A percentile compares a stretch with the other conserved stretches of the same genome.
Conservation (phyloP, 2,113 vertebrate genomes). For the Anguilla japonica region DNA sequence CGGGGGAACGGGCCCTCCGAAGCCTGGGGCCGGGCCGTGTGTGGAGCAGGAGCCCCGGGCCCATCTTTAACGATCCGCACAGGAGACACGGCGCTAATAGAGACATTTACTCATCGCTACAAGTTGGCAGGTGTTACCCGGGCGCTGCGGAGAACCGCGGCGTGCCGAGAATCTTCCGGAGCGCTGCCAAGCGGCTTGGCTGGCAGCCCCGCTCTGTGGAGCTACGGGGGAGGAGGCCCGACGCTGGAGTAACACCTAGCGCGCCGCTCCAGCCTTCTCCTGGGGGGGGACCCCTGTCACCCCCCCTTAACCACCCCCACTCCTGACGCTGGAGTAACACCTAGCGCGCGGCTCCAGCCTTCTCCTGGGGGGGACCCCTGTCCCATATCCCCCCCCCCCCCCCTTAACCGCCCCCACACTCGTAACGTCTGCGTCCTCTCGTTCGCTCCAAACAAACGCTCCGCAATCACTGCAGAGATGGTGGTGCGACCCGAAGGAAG, state of each 20-base stretch:
- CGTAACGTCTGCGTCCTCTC: conserved; percentile 38
- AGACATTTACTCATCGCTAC: conserved; percentile 97
- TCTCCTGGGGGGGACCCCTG: conserved; percentile 26
- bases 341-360: neutral
- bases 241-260: conserved; percentile 3
- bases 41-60: conserved; percentile 70
- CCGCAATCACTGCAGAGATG: neutral
- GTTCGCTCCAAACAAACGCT: neutral
- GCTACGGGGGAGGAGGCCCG: conserved; percentile 10
- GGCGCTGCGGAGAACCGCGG: conserved; percentile 86
- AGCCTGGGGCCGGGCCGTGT: conserved; percentile 58
- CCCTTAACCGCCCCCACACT: conserved; percentile 21
- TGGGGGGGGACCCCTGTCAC: conserved; percentile 28
- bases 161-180: conserved; percentile 96
- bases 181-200: conserved; percentile 88
- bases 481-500: neutral
- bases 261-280: neutral
- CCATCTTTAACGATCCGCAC: conserved; percentile 83
- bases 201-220: conserved; percentile 63
- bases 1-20: conserved; percentile 58
- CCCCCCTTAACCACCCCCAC: conserved; percentile 26
- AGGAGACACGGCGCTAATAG: conserved; percentile 89
- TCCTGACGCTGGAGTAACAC: conserved; percentile 4
- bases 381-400: conserved; percentile 21
- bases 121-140: conserved; percentile 96